Evolutionary conservation across 35 echinoderm and acorn worm genomes (phyloP), one percentile per base, ranked within the genome.

Genomic region (Holothuria glaberrima): DNA sequence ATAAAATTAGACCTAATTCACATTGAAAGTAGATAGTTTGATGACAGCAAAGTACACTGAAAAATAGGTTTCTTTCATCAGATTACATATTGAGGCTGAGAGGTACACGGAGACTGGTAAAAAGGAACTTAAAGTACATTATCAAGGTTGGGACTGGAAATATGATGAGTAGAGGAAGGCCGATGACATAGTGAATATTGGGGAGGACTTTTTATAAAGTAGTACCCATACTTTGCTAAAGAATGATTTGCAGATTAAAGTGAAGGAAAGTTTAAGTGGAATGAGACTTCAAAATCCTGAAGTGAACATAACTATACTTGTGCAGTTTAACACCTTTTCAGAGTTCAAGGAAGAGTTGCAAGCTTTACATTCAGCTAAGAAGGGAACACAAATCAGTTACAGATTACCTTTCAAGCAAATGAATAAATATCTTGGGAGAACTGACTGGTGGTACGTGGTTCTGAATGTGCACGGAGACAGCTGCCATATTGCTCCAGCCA

Each of bases 61-160:
- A 68, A 28, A 4, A 28, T 25, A 14, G 1, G 22, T 28, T 68
- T 25, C 64, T 14, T 28, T 9, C 64, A 68, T 22, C 9, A 68
- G 64, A 20, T 68, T 68, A 68, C 0, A 68, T 14, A 20, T 68
- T 68, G 22, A 22, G 16, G 64, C 64, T 22, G 64, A 68, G 30
- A 68, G 64, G 19, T 12, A 9, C 22, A 19, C 9, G 6, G 30
- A 34, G 31, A 38, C 2, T 48, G 41, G 31, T 34, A 30, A 34
- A 48, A 34, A 19, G 21, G 73, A 77, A 77, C 16, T 77, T 34
- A 77, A 34, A 45, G 73, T 77, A 19, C 73, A 77, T 22, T 77
- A 77, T 48, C 9, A 12, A 36, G 73, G 73, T 13, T 77, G 73
- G 73, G 41, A 34, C 29, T 0, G 41, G 0, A 77, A 38, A 44